Conservation (phyloP, 2,113 vertebrate genomes). For the Heteronetta atricapilla region DNA sequence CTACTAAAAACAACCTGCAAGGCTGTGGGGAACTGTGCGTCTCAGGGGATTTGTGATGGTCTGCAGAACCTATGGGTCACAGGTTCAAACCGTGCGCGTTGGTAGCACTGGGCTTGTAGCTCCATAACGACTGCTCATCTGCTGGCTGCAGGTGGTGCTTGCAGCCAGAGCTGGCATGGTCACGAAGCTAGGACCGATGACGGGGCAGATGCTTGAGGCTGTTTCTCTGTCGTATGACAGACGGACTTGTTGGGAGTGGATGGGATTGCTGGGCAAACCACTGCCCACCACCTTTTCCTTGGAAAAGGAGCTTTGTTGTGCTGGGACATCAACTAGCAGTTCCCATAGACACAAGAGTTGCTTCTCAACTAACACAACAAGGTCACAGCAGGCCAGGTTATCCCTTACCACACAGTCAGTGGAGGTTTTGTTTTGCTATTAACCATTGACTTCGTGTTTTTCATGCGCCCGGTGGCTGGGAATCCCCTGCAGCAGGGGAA, state of each 20-base stretch:
- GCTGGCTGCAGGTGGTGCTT: background rate
- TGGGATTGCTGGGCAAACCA: background rate
- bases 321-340: background rate
- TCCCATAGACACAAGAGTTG: background rate
- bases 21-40: background rate
- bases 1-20: constrained; percentile 34
- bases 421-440: background rate
- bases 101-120: background rate
- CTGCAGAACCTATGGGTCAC: background rate
- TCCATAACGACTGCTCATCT: rapidly evolving
- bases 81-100: background rate
- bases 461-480: rapidly evolving
- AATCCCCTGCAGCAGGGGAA: background rate
- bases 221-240: background rate
- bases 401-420: background rate
- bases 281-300: background rate
- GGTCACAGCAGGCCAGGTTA: background rate
- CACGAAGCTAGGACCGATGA: background rate
- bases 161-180: background rate
- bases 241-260: background rate
- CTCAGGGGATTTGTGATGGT: constrained; percentile 11
- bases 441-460: rapidly evolving
- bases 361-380: background rate
- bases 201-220: background rate
- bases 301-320: background rate